phyloP scores from a whole-genome alignment of 2,888 invertebrate species.

The Alloscopus bannaensis region DNA sequence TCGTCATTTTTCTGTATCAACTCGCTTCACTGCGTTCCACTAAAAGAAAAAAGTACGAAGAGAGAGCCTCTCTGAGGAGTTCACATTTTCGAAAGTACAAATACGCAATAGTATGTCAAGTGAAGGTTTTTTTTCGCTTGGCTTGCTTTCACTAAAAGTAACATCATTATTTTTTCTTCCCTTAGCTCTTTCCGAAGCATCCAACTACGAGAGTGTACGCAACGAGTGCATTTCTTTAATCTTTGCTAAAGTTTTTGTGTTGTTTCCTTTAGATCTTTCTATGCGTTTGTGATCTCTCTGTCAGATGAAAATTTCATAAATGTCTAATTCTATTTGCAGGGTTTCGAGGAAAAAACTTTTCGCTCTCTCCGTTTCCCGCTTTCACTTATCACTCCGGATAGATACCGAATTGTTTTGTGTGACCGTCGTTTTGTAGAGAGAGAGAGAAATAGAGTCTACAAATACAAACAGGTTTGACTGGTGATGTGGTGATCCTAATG shows the following conservation, averaged over 20 bases:
- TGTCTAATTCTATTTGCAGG: slow-evolving; percentile 51
- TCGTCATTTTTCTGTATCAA: slow-evolving; percentile 2
- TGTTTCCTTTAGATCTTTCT: slow-evolving; percentile 8
- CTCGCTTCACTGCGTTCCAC: background rate
- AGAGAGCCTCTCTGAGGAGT: background rate
- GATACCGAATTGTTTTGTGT: no score
- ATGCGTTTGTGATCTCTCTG: slow-evolving; percentile 10
- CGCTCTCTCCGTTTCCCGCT: slow-evolving; percentile 13
- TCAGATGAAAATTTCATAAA: slow-evolving; percentile 41
- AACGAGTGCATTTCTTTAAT: no score
- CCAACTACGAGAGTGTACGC: no score
- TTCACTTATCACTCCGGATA: background rate
- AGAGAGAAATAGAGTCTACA: no score
- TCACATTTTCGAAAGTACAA: background rate
- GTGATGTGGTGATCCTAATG: no score
- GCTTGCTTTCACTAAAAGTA: background rate
- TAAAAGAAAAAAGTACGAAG: background rate
- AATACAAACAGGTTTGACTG: no score
- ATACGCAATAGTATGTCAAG: background rate
- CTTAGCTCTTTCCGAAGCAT: background rate
- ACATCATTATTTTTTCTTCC: background rate
- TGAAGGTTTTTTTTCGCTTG: background rate
- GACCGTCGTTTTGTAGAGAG: no score
- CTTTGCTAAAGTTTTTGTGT: slow-evolving; percentile 14
- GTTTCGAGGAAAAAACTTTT: slow-evolving; percentile 37